These are phyloP conservation scores for Araneus ventricosus DNA, from an alignment of 1,140 invertebrate genomes.

Conservation along the genomic window DNA sequence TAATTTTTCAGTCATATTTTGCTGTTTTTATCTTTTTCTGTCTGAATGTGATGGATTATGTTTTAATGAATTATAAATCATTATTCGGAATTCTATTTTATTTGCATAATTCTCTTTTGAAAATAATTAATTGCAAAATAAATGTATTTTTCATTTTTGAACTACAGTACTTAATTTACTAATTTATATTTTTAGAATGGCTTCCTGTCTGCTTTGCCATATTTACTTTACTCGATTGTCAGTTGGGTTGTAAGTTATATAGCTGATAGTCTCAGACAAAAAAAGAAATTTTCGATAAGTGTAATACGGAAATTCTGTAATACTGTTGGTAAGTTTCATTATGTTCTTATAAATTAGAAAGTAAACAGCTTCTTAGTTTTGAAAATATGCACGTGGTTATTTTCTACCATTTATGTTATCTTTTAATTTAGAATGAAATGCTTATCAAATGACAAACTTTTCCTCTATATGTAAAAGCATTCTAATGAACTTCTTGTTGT, in stretches of 20 bases:
- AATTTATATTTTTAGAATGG: slow-evolving; percentile 81
- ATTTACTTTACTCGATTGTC: slow-evolving; percentile 82
- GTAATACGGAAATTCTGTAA: slow-evolving; percentile 76
- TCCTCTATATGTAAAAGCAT: too few species aligned
- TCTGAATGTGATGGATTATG: too few species aligned
- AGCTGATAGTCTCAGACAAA: slow-evolving; percentile 80
- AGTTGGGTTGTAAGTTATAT: slow-evolving; percentile 81
- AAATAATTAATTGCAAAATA: neutral
- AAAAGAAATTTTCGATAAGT: slow-evolving; percentile 62
- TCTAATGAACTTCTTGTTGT: too few species aligned
- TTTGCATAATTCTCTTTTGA: neutral
- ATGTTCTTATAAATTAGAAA: too few species aligned
- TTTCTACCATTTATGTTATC: neutral
- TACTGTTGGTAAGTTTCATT: slow-evolving; percentile 72
- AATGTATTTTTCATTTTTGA: slow-evolving; percentile 8
- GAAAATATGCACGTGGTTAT: neutral
- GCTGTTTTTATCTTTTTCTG: too few species aligned
- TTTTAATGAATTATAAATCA: too few species aligned
- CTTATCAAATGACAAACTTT: too few species aligned
- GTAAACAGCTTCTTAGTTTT: neutral
- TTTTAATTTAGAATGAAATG: too few species aligned
- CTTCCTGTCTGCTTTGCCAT: slow-evolving; percentile 83
- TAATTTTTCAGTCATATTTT: too few species aligned
- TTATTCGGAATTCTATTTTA: too few species aligned
- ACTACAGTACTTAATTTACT: neutral